Base-by-base conservation (phyloP, 2,797 vertebrate species). In the Acanthiza pusilla region DNA sequence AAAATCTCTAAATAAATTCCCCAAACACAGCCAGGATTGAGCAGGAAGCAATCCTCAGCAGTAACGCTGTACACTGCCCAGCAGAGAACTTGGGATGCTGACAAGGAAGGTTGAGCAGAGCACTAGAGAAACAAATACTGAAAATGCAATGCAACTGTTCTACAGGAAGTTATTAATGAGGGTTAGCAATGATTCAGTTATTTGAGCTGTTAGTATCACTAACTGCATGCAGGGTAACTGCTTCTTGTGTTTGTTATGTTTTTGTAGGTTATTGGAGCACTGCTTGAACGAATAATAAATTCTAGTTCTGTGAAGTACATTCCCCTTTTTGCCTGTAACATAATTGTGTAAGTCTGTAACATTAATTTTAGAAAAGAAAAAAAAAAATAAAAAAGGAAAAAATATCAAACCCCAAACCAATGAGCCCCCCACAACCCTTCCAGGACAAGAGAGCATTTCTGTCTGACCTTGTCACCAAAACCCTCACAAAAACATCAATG, bases 371-470 rank as follows among this genome's bases (percentile, higher is more conserved):
- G 40, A 82, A 32, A 75, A 15, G 10, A 9, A 15, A 45, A 50
- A 43, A 63, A 63, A 65, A 65, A 38, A 22, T n/a, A n/a, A n/a
- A 58, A 63, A 63, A 14, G 1, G 36, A 36, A 36, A 36, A 36
- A 36, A 36, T 36, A 63, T 8, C 20, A 68, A 68, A 65, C 10
- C 19, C 29, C 36, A 55, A 88, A 51, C 0, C 29, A 32, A 7
- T 13, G n/a, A 16, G 4, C 1, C 16, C 17, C 8, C 1, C 8
- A 1, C 21, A 25, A 58, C 16, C 23, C 14, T 78, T 16, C 9
- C 38, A 82, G 36, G 29, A 30, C 22, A 74, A 60, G 8, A 78
- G 1, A 79, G 22, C 6, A 53, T 48, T 82, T 91, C 20, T 80
- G 50, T 60, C 34, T 63, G 20, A 68, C 19, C 29, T 72, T 58